Evolutionary conservation across 2,888 invertebrate genomes (phyloP).

Genomic region (Diadegma fenestrale): DNA sequence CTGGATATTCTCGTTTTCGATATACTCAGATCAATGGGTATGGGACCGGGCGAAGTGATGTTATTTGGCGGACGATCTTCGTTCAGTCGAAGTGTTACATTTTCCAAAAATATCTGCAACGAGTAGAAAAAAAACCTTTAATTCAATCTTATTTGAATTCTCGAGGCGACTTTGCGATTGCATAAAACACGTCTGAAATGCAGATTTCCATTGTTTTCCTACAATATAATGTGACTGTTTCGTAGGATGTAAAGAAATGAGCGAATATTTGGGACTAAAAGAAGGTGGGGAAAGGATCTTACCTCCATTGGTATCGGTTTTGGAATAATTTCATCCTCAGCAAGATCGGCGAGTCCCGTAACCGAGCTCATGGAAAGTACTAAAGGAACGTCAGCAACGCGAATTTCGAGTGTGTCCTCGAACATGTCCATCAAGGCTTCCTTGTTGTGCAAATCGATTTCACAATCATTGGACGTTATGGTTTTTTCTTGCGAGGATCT

Average conservation of each 20-base stretch:
- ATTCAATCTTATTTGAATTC: neutral
- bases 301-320: slow-evolving; percentile 94
- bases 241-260: neutral
- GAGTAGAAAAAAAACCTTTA: neutral
- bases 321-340: slow-evolving; percentile 94
- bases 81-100: slow-evolving; percentile 90
- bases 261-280: neutral
- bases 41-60: slow-evolving; percentile 93
- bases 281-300: slow-evolving; percentile 65
- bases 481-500: slow-evolving; percentile 73
- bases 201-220: too few relatives aligned
- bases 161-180: too few relatives aligned
- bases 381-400: slow-evolving; percentile 88
- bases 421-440: slow-evolving; percentile 85
- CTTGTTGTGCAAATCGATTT: slow-evolving; percentile 84
- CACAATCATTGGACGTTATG: slow-evolving; percentile 74
- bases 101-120: slow-evolving; percentile 90
- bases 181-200: too few relatives aligned
- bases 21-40: slow-evolving; percentile 92
- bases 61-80: slow-evolving; percentile 94
- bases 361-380: slow-evolving; percentile 93
- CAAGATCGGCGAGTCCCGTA: slow-evolving; percentile 92
- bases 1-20: slow-evolving; percentile 90
- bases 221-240: too few relatives aligned
- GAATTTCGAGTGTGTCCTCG: slow-evolving; percentile 87